These are phyloP conservation scores for Vidua macroura DNA, from an alignment of 2,113 vertebrate species.

Conservation along the genomic window DNA sequence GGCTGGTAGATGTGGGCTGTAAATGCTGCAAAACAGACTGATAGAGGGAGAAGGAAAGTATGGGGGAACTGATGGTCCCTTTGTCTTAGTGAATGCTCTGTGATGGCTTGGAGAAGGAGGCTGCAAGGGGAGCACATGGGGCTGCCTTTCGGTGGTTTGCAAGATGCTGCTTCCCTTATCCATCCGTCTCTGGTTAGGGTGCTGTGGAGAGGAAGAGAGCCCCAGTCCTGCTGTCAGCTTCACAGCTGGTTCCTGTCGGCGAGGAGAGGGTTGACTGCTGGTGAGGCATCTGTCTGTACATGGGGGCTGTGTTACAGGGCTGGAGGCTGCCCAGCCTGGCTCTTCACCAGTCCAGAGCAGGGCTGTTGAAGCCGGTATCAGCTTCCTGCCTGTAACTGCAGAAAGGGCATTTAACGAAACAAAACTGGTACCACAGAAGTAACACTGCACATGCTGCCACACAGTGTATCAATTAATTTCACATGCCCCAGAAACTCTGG, in stretches of 20 bases:
- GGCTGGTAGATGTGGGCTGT: neutral
- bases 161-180: neutral
- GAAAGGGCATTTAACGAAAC: neutral
- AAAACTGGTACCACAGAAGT: neutral
- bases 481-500: neutral
- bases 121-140: accelerated
- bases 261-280: accelerated
- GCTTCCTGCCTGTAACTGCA: neutral
- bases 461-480: neutral
- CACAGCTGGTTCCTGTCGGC: neutral
- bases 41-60: neutral
- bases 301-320: neutral
- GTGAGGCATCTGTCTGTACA: neutral
- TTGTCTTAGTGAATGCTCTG: neutral
- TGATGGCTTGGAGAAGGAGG: neutral
- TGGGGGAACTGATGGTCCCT: neutral
- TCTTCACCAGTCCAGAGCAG: neutral
- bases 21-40: neutral
- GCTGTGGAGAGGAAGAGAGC: neutral
- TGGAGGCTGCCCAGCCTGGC: neutral
- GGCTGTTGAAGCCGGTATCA: neutral
- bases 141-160: accelerated
- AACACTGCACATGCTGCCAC: accelerated
- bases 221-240: neutral
- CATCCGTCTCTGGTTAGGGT: neutral